Evolutionary conservation across 1,140 invertebrate species (phyloP), one percentile per base, ranked within the genome.

Genomic region (Drosophila funebris): DNA sequence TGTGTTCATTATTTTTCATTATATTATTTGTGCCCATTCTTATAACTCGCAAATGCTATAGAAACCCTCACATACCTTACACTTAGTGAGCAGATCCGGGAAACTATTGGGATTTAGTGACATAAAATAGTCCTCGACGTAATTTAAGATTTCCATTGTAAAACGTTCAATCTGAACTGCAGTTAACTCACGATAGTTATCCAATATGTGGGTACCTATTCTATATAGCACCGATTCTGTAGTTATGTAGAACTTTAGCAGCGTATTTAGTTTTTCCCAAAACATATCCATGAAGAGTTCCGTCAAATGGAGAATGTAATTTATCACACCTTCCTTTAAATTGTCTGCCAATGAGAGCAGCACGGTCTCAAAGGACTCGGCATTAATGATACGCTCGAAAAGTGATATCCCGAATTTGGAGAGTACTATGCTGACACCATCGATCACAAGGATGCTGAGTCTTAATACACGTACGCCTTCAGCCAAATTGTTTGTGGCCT

Each of bases 91-190:
- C 0, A 44, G 33, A 4, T n/a, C 63, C 0, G 33, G 1, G 7
- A 27, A 63, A n/a, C 31, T 22, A 53, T 82, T 90, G 0, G 89
- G 84, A 52, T 90, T 83, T 0, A 87, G 39, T n/a, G 76, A 72
- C 14, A 68, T 2, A 43, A 57, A 90, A 46, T 87, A 80, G 0
- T 20, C 4, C 5, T 7, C 22, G 0, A 90, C 54, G 3, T 16
- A 48, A 0, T 0, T 0, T 0, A 82, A 29, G 18, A 83, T 85
- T 0, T 56, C 33, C 0, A 14, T 5, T 8, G 44, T 44, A 18
- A 31, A 41, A 0, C 14, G 3, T 1, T 24, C 9, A 2, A 78
- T 2, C 5, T 61, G 2, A 0, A 39, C 7, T 0, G 13, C 0
- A 0, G 2, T 11, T 5, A n/a, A 0, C 0, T 52, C 0, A 0